Evolutionary conservation across 2,797 vertebrate species (phyloP), one percentile per base, ranked within the genome.

Genomic region (Prionace glauca): DNA sequence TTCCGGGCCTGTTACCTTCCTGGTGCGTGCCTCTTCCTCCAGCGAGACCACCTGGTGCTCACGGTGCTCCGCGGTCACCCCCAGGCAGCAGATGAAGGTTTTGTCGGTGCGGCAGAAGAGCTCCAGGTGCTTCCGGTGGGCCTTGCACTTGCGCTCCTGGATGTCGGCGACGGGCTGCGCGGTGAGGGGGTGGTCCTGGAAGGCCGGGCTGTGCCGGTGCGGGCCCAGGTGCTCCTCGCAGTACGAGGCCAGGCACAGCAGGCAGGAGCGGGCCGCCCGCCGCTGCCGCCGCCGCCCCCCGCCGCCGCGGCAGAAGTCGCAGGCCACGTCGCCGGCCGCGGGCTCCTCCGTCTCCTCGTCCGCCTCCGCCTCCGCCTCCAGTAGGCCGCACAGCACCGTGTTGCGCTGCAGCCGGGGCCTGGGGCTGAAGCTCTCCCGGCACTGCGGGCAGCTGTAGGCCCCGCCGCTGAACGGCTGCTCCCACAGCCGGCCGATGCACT

Each of bases 401-500:
- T 50, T 50, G 2, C 45, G 45, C 45, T 50, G 97, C 96, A 99
- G 97, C 94, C 97, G 97, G 0, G 98, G 98, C 97, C 98, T 98
- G 96, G 98, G 97, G 95, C 97, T 98, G 96, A 98, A 98, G 2
- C 97, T 97, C 97, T 98, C 98, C 96, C 97, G 97, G 96, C 98
- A 98, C 96, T 98, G 98, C 18, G 98, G 98, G 96, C 98, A 98
- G 96, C 98, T 98, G 96, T 98, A 98, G 69, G 97, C 97, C 96
- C 98, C 97, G 0, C 98, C 98, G 96, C 97, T 96, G 96, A 98
- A 97, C 0, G 97, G 97, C 95, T 98, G 98, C 32, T 98, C 98
- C 98, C 98, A 98, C 97, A 98, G 98, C 95, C 97, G 97, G 9
- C 98, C 98, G 96, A 99, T 98, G 96, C 98, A 99, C 96, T 97